phyloP scores from a whole-genome alignment of 2,113 vertebrate species.

The Sus scrofa region DNA sequence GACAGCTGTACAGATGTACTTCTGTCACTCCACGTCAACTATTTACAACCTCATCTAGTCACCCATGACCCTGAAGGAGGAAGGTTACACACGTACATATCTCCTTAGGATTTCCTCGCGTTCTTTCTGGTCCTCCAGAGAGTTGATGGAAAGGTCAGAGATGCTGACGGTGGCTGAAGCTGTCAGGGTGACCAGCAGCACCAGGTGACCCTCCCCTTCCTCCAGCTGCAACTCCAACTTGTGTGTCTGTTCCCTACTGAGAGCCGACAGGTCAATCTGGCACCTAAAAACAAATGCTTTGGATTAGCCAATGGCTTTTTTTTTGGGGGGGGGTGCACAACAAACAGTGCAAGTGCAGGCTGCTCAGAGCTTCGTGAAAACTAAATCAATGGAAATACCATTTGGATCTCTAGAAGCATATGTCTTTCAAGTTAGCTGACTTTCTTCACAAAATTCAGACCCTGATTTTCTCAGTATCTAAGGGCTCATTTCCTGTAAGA shows the following conservation, averaged over 20 bases:
- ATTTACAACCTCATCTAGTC: neutral
- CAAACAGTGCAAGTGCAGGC: constrained; percentile 16
- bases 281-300: constrained; percentile 91
- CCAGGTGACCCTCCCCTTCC: constrained; percentile 94
- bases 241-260: constrained; percentile 97
- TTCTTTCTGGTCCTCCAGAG: constrained; percentile 94
- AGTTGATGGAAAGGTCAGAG: constrained; percentile 94
- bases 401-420: neutral
- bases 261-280: constrained; percentile 93
- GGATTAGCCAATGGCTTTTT: constrained; percentile 79
- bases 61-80: neutral
- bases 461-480: neutral
- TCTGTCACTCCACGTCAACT: neutral
- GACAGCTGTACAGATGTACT: neutral
- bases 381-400: constrained; percentile 48
- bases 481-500: constrained; percentile 49
- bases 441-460: neutral
- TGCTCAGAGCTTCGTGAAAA: constrained; percentile 6
- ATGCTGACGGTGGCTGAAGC: constrained; percentile 96
- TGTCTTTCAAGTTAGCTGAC: neutral
- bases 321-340: neutral
- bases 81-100: constrained; percentile 92
- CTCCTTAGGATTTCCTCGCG: constrained; percentile 93
- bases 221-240: constrained; percentile 94
- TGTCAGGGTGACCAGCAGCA: constrained; percentile 97